These are phyloP conservation scores for Paramacrobiotus metropolitanus DNA, from an alignment of 1,140 invertebrate genomes.

Conservation along the genomic window DNA sequence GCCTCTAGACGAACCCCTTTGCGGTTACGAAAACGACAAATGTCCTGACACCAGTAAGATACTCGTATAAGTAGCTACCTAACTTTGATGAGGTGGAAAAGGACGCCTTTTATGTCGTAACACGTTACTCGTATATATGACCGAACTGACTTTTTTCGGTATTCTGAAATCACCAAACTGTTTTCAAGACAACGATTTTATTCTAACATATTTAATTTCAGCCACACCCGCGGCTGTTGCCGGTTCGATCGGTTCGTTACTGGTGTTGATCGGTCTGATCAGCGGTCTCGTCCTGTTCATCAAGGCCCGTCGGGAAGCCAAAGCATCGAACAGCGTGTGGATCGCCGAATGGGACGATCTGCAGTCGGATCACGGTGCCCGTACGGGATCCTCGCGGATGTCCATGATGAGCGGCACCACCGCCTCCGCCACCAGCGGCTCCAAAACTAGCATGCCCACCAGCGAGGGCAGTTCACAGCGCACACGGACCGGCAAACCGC, in stretches of 20 bases:
- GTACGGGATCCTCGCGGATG: too few species aligned
- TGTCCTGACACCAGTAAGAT: not conserved
- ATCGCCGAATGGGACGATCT: not conserved
- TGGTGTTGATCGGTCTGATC: not conserved
- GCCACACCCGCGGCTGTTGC: not conserved
- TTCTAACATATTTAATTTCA: too few species aligned
- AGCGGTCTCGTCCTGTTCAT: not conserved
- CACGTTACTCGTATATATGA: too few species aligned
- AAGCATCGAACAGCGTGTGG: not conserved
- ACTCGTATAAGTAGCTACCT: not conserved
- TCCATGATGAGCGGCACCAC: too few species aligned
- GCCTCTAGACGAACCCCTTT: not conserved
- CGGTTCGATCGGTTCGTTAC: not conserved
- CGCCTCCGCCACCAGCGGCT: too few species aligned
- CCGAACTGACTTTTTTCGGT: too few species aligned
- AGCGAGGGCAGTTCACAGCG: too few species aligned
- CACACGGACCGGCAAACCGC: too few species aligned
- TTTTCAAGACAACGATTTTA: too few species aligned
- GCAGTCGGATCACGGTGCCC: too few species aligned
- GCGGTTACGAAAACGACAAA: not conserved
- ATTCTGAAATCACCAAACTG: too few species aligned
- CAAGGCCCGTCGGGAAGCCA: not conserved
- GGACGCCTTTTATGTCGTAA: not conserved
- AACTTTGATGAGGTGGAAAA: not conserved
- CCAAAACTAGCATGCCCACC: too few species aligned